A percentile compares a stretch with the other conserved stretches of the same genome.
Conservation (phyloP, 2,113 vertebrate species). For the Mirounga angustirostris region DNA sequence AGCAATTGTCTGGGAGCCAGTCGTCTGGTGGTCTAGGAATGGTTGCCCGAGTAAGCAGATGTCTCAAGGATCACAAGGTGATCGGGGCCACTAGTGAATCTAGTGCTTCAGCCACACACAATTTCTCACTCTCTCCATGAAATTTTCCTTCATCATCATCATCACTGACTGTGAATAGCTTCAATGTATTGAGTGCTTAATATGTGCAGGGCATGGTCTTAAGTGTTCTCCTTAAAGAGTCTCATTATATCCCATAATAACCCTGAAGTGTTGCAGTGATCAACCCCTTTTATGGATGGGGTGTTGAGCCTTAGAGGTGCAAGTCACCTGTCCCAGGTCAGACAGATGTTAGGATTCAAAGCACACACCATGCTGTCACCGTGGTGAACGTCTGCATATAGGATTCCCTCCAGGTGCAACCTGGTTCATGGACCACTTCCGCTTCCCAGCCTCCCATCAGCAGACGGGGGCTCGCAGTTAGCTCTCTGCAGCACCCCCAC, state of each 20-base stretch:
- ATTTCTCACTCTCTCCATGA: neutral
- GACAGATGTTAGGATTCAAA: neutral
- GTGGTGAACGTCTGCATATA: rapidly evolving
- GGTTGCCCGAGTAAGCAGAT: neutral
- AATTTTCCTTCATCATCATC: neutral
- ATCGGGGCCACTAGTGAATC: neutral
- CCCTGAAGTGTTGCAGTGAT: neutral
- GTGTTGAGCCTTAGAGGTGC: neutral
- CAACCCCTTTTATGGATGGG: neutral
- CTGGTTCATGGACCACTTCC: neutral
- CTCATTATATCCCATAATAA: neutral
- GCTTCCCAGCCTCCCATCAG: neutral
- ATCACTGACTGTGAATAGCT: neutral
- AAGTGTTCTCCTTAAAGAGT: neutral
- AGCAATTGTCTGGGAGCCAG: neutral
- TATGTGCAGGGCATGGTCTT: neutral
- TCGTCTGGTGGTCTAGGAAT: neutral
- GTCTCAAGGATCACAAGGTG: neutral
- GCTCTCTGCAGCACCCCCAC: neutral
- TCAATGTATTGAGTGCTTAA: neutral
- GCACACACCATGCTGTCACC: rapidly evolving
- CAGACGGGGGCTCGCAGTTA: rapidly evolving
- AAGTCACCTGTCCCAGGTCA: neutral
- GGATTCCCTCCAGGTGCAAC: neutral
- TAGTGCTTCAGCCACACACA: neutral